These are phyloP conservation scores for Austrofundulus limnaeus DNA, from an alignment of 2,113 vertebrate species.

Conservation along the genomic window DNA sequence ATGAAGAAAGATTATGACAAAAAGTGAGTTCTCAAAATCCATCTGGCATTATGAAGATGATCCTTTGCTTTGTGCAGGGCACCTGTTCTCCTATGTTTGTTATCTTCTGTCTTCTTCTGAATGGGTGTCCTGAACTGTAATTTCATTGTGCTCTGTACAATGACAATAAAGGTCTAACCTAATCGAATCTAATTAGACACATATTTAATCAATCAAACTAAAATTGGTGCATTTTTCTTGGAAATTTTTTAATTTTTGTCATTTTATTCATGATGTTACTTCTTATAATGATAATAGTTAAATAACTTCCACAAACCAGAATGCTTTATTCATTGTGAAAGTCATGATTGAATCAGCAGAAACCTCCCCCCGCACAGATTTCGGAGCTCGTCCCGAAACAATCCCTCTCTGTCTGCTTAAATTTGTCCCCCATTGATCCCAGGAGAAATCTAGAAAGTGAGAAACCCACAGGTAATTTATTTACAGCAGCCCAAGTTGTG, in stretches of 20 bases:
- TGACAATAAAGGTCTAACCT: too few species aligned
- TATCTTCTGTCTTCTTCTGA: too few species aligned
- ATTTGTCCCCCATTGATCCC: slow-evolving; percentile 20
- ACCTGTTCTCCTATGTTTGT: too few species aligned
- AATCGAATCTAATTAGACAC: too few species aligned
- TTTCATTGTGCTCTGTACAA: too few species aligned
- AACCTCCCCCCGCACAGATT: background rate
- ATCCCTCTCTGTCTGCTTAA: slow-evolving; percentile 3
- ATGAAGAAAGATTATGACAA: slow-evolving; percentile 61
- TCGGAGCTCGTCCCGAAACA: background rate
- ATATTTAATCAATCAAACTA: background rate
- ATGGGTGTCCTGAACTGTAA: too few species aligned
- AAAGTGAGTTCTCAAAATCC: slow-evolving; percentile 79
- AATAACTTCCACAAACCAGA: background rate
- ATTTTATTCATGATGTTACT: background rate
- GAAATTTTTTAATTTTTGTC: background rate
- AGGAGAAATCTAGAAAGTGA: slow-evolving; percentile 19
- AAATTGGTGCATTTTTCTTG: background rate
- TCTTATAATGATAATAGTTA: background rate
- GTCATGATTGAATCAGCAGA: slow-evolving; percentile 19
- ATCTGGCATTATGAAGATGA: too few species aligned
- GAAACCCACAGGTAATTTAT: slow-evolving; percentile 57
- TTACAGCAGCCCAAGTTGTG: slow-evolving; percentile 45
- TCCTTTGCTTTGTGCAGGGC: too few species aligned
- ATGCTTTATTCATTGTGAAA: background rate